These are phyloP conservation scores for Psix sp. DNA, from an alignment of 1,140 invertebrate genomes.

Conservation along the genomic window DNA sequence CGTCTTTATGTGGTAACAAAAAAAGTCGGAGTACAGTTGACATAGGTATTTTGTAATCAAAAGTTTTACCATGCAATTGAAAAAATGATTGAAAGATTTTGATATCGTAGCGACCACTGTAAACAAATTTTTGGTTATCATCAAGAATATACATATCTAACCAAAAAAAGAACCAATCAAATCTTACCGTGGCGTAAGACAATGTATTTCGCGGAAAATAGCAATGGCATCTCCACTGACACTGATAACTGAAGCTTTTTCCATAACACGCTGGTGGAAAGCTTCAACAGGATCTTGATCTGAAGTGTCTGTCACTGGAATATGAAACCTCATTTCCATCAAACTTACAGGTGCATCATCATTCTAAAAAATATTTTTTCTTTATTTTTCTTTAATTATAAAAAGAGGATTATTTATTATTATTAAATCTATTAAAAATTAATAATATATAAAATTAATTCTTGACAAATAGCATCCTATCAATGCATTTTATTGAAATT, in stretches of 20 bases:
- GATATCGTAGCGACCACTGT: slow-evolving; percentile 99
- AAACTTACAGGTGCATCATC: slow-evolving; percentile 98
- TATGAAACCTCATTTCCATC: slow-evolving; percentile 98
- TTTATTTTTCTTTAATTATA: too few species aligned
- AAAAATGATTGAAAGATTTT: slow-evolving; percentile 98
- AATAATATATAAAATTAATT: too few species aligned
- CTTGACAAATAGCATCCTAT: too few species aligned
- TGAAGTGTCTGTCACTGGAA: slow-evolving; percentile 90
- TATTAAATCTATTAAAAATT: too few species aligned
- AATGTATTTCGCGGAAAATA: slow-evolving; percentile 97
- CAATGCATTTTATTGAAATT: too few species aligned
- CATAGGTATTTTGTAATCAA: slow-evolving; percentile 99
- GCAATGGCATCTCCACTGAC: slow-evolving; percentile 98
- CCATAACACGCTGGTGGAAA: slow-evolving; percentile 97
- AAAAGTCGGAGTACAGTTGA: slow-evolving; percentile 96
- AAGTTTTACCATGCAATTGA: slow-evolving; percentile 99
- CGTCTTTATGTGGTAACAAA: slow-evolving; percentile 97
- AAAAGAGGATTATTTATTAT: too few species aligned
- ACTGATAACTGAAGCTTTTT: slow-evolving; percentile 97
- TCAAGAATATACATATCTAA: slow-evolving; percentile 3
- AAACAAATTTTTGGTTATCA: slow-evolving; percentile 10
- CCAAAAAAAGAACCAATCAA: slow-evolving; percentile 19
- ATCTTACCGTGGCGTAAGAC: slow-evolving; percentile 94
- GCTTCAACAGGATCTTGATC: slow-evolving; percentile 95
- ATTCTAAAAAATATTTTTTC: too few species aligned